These are phyloP conservation scores for Nasonia oneida DNA, from an alignment of 2,888 invertebrate species.

Conservation along the genomic window DNA sequence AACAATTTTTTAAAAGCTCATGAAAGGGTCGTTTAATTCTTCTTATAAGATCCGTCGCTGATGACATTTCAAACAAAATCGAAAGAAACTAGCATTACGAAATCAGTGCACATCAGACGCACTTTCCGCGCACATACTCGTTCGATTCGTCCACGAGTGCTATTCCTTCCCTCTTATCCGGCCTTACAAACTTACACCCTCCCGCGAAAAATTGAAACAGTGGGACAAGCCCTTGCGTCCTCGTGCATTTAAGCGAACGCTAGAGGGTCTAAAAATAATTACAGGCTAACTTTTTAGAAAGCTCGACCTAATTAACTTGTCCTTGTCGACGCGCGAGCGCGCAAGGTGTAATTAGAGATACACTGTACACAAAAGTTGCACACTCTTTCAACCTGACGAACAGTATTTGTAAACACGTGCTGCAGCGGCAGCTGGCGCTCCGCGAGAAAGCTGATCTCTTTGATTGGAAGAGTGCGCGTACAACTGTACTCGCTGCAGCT, in stretches of 20 bases:
- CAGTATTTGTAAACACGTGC: conserved; percentile 27
- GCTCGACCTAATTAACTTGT: conserved; percentile 61
- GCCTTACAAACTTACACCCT: background rate
- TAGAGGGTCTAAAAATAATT: conserved; percentile 61
- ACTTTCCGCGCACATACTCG: too few species aligned
- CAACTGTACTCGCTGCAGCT: background rate
- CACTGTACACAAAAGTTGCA: conserved; percentile 18
- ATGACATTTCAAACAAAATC: too few species aligned
- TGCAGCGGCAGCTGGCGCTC: background rate
- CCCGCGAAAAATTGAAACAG: conserved; percentile 36
- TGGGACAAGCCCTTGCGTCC: background rate
- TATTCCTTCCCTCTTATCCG: background rate
- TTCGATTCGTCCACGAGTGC: too few species aligned
- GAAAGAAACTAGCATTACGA: too few species aligned
- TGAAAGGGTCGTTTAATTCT: too few species aligned
- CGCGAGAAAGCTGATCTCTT: conserved; percentile 21
- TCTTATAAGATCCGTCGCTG: background rate
- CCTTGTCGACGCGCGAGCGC: conserved; percentile 53
- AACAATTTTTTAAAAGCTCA: conserved; percentile 33
- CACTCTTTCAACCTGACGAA: background rate
- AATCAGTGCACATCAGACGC: too few species aligned
- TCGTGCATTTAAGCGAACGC: conserved; percentile 29
- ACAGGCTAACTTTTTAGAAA: conserved; percentile 55
- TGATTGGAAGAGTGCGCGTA: conserved; percentile 5
- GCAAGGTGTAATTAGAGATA: conserved; percentile 47